Percentiles rank a stretch among this genome's conserved stretches.
These are phyloP conservation scores for Matsumyia berberina DNA, from an alignment of 2,888 invertebrate genomes.

Conservation along the genomic window DNA sequence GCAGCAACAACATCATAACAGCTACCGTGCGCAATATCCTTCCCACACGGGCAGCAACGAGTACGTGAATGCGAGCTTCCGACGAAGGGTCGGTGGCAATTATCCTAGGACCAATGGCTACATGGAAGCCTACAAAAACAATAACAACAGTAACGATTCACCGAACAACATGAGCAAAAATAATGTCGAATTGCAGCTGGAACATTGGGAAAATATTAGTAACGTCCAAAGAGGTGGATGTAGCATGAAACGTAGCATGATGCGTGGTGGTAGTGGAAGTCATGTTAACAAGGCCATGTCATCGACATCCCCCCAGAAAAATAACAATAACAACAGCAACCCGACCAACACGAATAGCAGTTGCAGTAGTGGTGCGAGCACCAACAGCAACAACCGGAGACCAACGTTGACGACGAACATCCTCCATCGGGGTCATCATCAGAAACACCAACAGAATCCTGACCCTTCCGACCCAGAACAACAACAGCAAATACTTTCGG, in stretches of 20 bases:
- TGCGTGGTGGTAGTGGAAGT: conserved; percentile 26
- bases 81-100: conserved; percentile 49
- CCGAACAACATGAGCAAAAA: conserved; percentile 69
- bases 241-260: conserved; percentile 39
- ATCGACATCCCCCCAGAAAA: conserved; percentile 43
- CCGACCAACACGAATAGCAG: conserved; percentile 51
- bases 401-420: conserved; percentile 48
- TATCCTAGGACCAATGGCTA: conserved; percentile 54
- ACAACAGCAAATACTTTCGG: conserved; percentile 55
- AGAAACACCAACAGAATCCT: conserved; percentile 60
- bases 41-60: conserved; percentile 64
- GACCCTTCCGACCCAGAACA: conserved; percentile 47
- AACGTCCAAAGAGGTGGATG: conserved; percentile 67
- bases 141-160: conserved; percentile 64
- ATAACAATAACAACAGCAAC: conserved; percentile 56
- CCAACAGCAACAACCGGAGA: conserved; percentile 69
- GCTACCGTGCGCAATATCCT: conserved; percentile 45
- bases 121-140: conserved; percentile 60
- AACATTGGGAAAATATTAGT: conserved; percentile 77
- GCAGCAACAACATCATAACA: conserved; percentile 51
- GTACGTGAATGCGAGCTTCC: conserved; percentile 74
- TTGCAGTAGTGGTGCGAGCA: conserved; percentile 64
- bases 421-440: conserved; percentile 59
- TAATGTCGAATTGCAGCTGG: conserved; percentile 76
- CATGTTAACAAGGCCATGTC: conserved; percentile 57